Conservation (phyloP, 2,113 vertebrate species). For the Phrynosoma platyrhinos region DNA sequence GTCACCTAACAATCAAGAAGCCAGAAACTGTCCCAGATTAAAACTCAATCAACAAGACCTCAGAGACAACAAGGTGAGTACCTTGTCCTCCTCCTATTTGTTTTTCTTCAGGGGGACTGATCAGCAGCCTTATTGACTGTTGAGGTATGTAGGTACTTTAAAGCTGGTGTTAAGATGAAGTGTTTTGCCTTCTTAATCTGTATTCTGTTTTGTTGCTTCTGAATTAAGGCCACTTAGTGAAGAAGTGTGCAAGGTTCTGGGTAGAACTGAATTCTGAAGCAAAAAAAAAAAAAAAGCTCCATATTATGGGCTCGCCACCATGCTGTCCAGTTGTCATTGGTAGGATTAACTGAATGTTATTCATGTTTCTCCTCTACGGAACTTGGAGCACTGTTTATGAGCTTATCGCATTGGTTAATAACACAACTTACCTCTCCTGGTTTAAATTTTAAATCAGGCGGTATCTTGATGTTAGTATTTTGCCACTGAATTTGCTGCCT, state of each 20-base stretch:
- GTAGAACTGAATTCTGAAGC: background rate
- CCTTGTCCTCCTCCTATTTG: background rate
- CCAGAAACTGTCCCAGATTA: constrained; percentile 40
- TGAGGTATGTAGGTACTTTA: background rate
- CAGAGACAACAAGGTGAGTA: constrained; percentile 59
- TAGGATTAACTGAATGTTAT: background rate
- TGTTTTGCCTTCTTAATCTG: background rate
- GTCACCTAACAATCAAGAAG: constrained; percentile 35
- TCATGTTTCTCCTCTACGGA: too few relatives aligned
- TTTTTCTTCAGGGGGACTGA: background rate
- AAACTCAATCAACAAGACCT: constrained; percentile 23
- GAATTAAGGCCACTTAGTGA: background rate
- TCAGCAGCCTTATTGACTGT: background rate
- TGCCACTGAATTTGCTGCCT: too few relatives aligned
- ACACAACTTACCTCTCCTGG: too few relatives aligned
- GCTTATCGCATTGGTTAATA: too few relatives aligned
- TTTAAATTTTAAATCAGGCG: too few relatives aligned
- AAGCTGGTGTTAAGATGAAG: background rate
- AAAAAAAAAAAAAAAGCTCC: background rate
- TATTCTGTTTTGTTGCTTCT: accelerated
- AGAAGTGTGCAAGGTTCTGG: background rate
- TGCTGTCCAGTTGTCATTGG: background rate
- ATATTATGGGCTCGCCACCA: background rate
- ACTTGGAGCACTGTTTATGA: too few relatives aligned
- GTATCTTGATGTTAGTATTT: too few relatives aligned